Evolutionary conservation across 2,113 vertebrate genomes (phyloP).

Genomic region (Sialia sialis): DNA sequence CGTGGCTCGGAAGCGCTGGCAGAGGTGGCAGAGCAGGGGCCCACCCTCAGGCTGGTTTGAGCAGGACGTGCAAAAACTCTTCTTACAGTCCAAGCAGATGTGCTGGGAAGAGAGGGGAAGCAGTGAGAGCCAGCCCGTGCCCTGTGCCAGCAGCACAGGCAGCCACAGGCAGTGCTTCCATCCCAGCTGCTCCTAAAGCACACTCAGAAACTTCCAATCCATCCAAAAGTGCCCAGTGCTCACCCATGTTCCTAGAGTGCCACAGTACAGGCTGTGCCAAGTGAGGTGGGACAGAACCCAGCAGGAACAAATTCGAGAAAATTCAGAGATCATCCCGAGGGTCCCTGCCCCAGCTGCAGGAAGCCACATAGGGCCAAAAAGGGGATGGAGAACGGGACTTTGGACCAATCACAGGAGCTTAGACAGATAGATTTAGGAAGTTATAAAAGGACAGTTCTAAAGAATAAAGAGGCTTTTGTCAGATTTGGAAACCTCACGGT

Average conservation of each 20-base stretch:
- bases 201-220: neutral
- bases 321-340: no score
- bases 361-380: no score
- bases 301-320: no score
- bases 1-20: constrained; percentile 86
- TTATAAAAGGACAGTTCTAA: no score
- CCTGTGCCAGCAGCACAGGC: accelerated
- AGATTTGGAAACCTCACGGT: no score
- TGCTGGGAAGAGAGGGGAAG: constrained; percentile 71
- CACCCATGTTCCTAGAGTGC: accelerated
- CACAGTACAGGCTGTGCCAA: no score
- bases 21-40: constrained; percentile 88
- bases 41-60: constrained; percentile 72
- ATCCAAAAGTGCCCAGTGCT: neutral
- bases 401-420: no score
- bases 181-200: neutral
- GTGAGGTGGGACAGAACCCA: no score
- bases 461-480: no score
- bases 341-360: no score
- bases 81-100: constrained; percentile 90
- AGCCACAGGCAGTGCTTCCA: accelerated
- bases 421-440: no score
- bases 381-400: no score
- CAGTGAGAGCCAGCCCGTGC: neutral
- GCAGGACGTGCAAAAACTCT: constrained; percentile 84